Evolutionary conservation across 1,140 invertebrate species (phyloP).

Genomic region (Yoshiicerus persimilis): DNA sequence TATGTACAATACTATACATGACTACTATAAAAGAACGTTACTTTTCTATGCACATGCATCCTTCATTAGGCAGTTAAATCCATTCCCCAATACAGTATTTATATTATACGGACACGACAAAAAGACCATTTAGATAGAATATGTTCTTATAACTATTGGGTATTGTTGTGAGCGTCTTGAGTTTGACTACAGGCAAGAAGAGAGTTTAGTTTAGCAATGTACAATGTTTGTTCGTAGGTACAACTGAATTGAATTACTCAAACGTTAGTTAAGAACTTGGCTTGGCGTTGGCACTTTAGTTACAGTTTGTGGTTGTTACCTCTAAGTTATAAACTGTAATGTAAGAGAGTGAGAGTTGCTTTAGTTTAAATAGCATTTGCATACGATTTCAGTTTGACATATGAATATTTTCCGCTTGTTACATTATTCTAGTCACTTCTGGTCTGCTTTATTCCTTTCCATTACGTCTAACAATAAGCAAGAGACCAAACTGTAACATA

Average conservation of each 20-base stretch:
- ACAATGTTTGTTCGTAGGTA: background rate
- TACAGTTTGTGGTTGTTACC: conserved; percentile 7
- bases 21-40: background rate
- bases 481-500: too few species aligned
- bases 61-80: background rate
- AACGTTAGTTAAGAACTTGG: conserved; percentile 1
- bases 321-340: background rate
- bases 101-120: background rate
- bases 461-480: background rate
- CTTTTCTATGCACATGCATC: background rate
- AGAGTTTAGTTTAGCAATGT: background rate
- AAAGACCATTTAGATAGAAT: too few species aligned
- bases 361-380: background rate
- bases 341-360: conserved; percentile 15
- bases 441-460: background rate
- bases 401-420: background rate
- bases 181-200: background rate
- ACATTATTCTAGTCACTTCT: background rate
- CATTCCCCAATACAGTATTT: background rate
- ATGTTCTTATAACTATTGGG: background rate
- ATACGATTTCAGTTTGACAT: background rate
- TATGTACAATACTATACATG: background rate
- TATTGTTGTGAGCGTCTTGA: background rate
- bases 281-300: background rate
- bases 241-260: background rate